These are phyloP conservation scores for Odontocolon sp. DNA, from an alignment of 2,888 invertebrate species.

Conservation along the genomic window DNA sequence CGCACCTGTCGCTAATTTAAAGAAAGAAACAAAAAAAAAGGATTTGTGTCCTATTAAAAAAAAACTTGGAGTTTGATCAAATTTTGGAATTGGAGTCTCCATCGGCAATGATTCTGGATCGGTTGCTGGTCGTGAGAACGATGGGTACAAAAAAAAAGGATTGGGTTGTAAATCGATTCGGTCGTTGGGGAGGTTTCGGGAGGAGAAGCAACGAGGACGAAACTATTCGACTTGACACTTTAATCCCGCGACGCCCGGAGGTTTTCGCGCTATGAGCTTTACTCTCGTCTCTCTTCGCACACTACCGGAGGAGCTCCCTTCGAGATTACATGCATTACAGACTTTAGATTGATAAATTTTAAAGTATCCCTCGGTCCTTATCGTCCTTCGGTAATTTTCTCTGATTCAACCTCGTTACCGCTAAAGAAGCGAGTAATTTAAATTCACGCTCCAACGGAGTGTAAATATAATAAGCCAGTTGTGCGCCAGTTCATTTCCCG, in stretches of 20 bases:
- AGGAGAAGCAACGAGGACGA: conserved; percentile 57
- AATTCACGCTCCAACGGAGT: conserved; percentile 54
- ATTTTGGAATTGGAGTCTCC: too few species aligned
- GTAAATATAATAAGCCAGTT: conserved; percentile 52
- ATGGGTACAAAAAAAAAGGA: conserved; percentile 2
- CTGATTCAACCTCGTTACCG: conserved; percentile 53
- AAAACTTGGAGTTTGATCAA: too few species aligned
- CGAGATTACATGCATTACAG: conserved; percentile 52
- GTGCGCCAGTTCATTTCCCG: conserved; percentile 23
- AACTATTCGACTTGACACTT: conserved; percentile 64
- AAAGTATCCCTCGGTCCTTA: conserved; percentile 31
- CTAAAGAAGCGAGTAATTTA: conserved; percentile 46
- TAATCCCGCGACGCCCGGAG: conserved; percentile 59
- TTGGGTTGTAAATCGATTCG: conserved; percentile 58
- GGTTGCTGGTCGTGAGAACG: neutral
- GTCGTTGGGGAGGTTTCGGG: conserved; percentile 40
- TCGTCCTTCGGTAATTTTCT: conserved; percentile 46
- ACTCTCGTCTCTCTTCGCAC: conserved; percentile 1
- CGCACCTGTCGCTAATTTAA: conserved; percentile 47
- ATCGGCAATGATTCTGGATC: too few species aligned
- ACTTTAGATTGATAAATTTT: conserved; percentile 56
- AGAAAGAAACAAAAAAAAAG: too few species aligned
- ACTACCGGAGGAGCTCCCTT: neutral
- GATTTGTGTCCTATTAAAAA: too few species aligned
- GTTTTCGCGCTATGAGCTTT: conserved; percentile 14